Conservation (phyloP, 2,797 vertebrate species). For the Kryptopterus vitreolus region DNA sequence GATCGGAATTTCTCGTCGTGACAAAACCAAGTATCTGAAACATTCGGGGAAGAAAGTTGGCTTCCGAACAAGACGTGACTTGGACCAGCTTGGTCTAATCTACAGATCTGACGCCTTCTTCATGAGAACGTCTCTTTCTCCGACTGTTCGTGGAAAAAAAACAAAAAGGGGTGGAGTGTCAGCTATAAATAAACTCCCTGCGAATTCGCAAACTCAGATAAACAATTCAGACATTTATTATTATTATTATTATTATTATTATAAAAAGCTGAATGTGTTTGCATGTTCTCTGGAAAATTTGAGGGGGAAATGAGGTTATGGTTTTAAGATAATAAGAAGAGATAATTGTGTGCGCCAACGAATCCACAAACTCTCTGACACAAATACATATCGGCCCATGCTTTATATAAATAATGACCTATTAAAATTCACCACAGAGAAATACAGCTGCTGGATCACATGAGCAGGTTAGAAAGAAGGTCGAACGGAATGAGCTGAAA, state of each 20-base stretch:
- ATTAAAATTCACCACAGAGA: background rate
- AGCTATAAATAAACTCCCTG: background rate
- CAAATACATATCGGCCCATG: background rate
- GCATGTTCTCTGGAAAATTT: no score
- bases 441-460: slow-evolving; percentile 6
- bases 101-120: background rate
- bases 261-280: background rate
- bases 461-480: background rate
- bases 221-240: background rate
- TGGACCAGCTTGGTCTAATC: slow-evolving; percentile 5
- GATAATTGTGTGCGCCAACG: background rate
- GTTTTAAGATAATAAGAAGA: background rate
- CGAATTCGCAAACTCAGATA: background rate
- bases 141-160: background rate
- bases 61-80: slow-evolving; percentile 16
- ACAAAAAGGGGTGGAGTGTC: background rate
- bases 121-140: background rate
- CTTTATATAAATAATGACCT: background rate
- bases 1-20: slow-evolving; percentile 2
- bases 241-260: no score
- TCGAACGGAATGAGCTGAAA: no score
- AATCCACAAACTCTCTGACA: background rate
- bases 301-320: no score
- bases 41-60: slow-evolving; percentile 34
- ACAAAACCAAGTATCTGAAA: slow-evolving; percentile 7